Conservation (phyloP, 1,140 invertebrate genomes). For the Brachionus sp. region DNA sequence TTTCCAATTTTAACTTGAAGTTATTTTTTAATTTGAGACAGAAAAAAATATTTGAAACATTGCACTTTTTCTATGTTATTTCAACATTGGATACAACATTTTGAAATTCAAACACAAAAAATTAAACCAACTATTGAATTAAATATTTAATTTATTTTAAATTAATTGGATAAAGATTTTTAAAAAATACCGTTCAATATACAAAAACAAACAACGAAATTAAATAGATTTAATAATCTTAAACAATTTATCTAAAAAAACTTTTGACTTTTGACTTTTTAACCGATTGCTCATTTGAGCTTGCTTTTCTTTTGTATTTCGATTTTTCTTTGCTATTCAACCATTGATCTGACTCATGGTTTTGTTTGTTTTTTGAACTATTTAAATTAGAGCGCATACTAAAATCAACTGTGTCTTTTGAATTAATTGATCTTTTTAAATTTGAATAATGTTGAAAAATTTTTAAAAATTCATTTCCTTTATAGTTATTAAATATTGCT, state of each 20-base stretch:
- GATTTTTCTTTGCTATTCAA: constrained; percentile 3
- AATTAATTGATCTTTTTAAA: background rate
- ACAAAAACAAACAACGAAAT: background rate
- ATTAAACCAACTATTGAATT: too few relatives aligned
- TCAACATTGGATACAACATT: too few relatives aligned
- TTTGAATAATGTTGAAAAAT: constrained; percentile 35
- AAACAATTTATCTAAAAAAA: background rate
- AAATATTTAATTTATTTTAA: background rate
- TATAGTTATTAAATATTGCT: constrained; percentile 82
- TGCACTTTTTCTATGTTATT: too few relatives aligned
- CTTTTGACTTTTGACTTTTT: constrained; percentile 19
- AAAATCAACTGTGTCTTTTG: background rate
- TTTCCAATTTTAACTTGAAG: too few relatives aligned
- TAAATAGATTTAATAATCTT: background rate
- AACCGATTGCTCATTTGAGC: background rate
- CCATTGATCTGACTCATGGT: background rate
- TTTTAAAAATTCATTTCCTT: constrained; percentile 62
- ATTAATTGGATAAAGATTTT: background rate
- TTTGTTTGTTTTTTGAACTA: background rate
- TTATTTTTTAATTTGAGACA: too few relatives aligned
- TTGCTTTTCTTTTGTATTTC: background rate
- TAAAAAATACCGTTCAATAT: background rate
- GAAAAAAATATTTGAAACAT: too few relatives aligned
- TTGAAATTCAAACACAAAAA: too few relatives aligned
- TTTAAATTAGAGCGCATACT: background rate